Evolutionary conservation across 2,113 vertebrate species (phyloP), one percentile per base, ranked within the genome.

Genomic region (Anthoscopus minutus): DNA sequence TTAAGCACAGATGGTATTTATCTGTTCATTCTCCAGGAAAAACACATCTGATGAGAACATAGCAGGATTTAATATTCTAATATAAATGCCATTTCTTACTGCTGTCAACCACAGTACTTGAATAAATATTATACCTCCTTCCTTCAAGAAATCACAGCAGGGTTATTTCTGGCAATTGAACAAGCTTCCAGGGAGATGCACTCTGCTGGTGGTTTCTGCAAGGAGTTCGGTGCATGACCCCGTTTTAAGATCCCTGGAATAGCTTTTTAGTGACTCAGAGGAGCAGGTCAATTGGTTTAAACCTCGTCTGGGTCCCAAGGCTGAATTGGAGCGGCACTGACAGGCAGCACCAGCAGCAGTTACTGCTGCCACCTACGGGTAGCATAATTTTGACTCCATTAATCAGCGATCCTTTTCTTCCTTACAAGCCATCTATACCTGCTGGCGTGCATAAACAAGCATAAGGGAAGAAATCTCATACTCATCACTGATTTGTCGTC

Each of bases 351-450:
- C 45, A 28, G 62, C 81, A 78, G 94, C 84, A 94, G 67, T 16
- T 95, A 37, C 78, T 96, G 96, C 91, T 96, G 96, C 96, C 97
- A 97, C 83, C 97, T 97, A 97, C 1, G 77, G 96, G 93, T 35
- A 86, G 33, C 9, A 92, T 71, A 53, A 19, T 38, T 56, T 81
- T 22, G 64, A 60, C 66, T 82, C 73, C 56, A n/a, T 53, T 54
- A 35, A 37, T 86, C 45, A 11, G 28, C 1, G 8, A 38, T 13
- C 12, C 21, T 57, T 83, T n/a, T 11, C 61, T 61, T 76, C 27
- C 0, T 56, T 19, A 23, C 30, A 31, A 69, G 24, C 30, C 42
- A 80, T 7, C 35, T 1, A 35, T 2, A 56, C 22, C 31, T 60
- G 40, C 7, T 78, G 16, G 64, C 6, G 2, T 19, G 50, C 1